Base-by-base conservation (phyloP, 1,140 invertebrate genomes). In the Drosophila melanica region DNA sequence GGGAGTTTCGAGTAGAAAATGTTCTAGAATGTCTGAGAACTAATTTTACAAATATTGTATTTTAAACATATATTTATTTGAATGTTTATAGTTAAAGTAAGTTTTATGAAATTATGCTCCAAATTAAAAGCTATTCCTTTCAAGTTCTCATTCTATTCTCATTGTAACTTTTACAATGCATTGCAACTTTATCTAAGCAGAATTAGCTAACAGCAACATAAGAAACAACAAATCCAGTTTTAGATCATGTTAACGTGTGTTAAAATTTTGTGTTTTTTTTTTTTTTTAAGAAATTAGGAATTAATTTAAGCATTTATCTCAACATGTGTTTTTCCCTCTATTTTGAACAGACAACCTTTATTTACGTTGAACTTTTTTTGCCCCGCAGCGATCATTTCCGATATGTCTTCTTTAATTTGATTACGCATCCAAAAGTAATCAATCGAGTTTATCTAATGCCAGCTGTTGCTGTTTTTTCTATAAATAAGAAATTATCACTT, bases 401-500 rank as follows among this genome's bases (percentile, higher is more conserved):
- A 41, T 14, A 16, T 44, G 3, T 12, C 1, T 16, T 30, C 23
- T 12, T 59, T 14, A 12, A 45, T n/a, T 37, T 51, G 39, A 45
- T 11, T 54, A 11, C 6, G 0, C 33, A n/a, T 14, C 4, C 37
- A 8, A 23, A 20, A 16, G 47, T 35, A 14, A 33, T 30, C 16
- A 27, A 39, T 30, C 16, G 18, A 30, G 16, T 45, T 3, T 41
- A 10, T 37, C 11, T 45, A 35, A 27, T 60, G 33, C 27, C 55
- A 45, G 18, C 18, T 68, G 8, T 6, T 35, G 3, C 2, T 10
- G 20, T 11, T 5, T 4, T 18, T 66, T 57, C 44, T 71, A 50
- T 71, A 57, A 66, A 71, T 66, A 71, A 71, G 10, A 33, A n/a
- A 47, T 71, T 35, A 66, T n/a, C 53, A 37, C 30, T 35, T 7